Conservation (phyloP, 2,113 vertebrate genomes). For the Hippotragus niger region DNA sequence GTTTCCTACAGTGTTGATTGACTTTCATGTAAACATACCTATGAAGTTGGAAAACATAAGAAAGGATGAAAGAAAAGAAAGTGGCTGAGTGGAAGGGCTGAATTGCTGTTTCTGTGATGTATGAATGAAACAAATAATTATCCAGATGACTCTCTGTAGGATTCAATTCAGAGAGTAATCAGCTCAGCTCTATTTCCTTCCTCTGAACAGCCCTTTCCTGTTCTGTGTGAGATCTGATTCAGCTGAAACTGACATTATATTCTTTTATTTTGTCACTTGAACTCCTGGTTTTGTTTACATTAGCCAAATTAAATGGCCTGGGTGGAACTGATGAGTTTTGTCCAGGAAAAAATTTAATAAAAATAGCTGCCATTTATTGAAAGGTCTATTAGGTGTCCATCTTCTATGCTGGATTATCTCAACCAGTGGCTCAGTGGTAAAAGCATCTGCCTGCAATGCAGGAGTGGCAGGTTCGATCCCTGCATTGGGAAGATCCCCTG, state of each 20-base stretch:
- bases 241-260: background rate
- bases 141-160: constrained; percentile 1
- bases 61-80: background rate
- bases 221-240: background rate
- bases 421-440: background rate
- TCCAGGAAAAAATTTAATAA: background rate
- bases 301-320: background rate
- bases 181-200: background rate
- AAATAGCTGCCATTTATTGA: background rate
- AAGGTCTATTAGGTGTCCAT: background rate
- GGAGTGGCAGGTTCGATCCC: background rate
- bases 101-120: background rate
- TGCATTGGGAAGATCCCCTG: background rate
- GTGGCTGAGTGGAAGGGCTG: background rate
- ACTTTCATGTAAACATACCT: background rate
- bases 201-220: background rate
- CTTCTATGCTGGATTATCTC: background rate
- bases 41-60: background rate
- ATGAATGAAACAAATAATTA: constrained; percentile 24
- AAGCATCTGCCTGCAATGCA: background rate
- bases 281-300: background rate
- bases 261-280: background rate
- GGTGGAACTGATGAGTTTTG: background rate
- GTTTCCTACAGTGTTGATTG: background rate
- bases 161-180: background rate